Percentiles rank a stretch among this genome's conserved stretches.
phyloP scores from a whole-genome alignment of 2,888 invertebrate genomes.

The Cephus sareptanus region DNA sequence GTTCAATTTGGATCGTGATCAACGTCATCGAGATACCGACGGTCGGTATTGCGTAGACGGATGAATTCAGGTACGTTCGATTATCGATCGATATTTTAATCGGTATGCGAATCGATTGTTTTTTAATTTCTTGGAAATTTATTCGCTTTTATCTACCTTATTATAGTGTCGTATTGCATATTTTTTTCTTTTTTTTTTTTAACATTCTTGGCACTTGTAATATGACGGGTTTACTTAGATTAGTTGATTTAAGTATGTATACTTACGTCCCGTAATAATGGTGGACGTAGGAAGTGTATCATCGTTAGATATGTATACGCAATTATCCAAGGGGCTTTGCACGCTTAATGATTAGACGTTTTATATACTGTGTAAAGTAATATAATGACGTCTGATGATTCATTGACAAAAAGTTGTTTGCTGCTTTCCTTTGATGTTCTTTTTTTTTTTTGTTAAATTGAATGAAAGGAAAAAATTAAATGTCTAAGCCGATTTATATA shows the following conservation, averaged over 20 bases:
- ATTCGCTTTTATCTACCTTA: not conserved
- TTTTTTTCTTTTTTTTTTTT: no score
- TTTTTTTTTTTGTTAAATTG: not conserved
- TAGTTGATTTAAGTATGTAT: not conserved
- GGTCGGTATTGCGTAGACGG: not conserved
- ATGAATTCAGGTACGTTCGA: not conserved
- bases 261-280: not conserved
- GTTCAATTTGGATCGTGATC: not conserved
- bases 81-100: not conserved
- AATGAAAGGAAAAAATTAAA: not conserved
- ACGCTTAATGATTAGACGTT: not conserved
- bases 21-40: not conserved
- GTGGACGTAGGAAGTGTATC: not conserved
- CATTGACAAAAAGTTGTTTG: no score
- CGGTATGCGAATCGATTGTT: not conserved
- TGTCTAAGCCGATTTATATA: not conserved
- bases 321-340: not conserved
- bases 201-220: not conserved
- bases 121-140: not conserved
- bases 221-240: not conserved
- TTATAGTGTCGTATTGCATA: not conserved
- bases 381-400: not conserved
- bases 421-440: no score
- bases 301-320: not conserved
- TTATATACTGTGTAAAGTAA: not conserved